A percentile compares a stretch with the other conserved stretches of the same genome.
Conservation (phyloP, 2,888 invertebrate genomes). For the Lochmaea crataegi region DNA sequence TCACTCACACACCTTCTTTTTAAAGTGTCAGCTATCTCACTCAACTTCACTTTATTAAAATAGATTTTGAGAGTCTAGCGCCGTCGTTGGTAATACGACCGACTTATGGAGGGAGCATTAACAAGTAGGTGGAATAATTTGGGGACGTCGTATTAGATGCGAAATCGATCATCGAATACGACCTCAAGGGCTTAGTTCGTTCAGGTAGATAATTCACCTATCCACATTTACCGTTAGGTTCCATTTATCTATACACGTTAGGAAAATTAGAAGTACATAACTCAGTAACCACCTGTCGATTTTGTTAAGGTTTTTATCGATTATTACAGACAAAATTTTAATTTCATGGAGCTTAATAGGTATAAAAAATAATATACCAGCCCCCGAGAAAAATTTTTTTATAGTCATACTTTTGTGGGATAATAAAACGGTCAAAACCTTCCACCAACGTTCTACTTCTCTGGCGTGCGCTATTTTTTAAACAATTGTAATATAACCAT, state of each 20-base stretch:
- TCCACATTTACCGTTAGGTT: slow-evolving; percentile 20
- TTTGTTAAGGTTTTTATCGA: slow-evolving; percentile 8
- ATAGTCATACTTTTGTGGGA: too few species aligned
- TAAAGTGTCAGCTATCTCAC: too few species aligned
- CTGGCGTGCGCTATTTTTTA: too few species aligned
- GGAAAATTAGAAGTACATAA: slow-evolving; percentile 3
- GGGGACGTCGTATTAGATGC: slow-evolving; percentile 24
- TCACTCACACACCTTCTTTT: too few species aligned
- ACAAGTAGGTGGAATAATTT: not conserved
- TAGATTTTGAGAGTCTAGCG: too few species aligned
- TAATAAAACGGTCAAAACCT: too few species aligned
- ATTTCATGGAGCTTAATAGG: not conserved
- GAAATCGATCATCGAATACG: slow-evolving; percentile 40
- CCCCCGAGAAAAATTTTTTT: not conserved
- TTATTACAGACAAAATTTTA: not conserved
- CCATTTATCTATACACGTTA: slow-evolving; percentile 17
- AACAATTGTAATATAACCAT: too few species aligned
- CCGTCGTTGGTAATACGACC: too few species aligned
- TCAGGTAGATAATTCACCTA: slow-evolving; percentile 36
- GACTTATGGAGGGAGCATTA: not conserved
- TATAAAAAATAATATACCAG: not conserved
- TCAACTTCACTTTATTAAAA: too few species aligned
- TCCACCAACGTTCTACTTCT: too few species aligned
- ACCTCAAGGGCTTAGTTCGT: slow-evolving; percentile 30
- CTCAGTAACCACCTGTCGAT: slow-evolving; percentile 8